These are phyloP conservation scores for Sialia sialis DNA, from an alignment of 2,113 vertebrate genomes.

Conservation along the genomic window DNA sequence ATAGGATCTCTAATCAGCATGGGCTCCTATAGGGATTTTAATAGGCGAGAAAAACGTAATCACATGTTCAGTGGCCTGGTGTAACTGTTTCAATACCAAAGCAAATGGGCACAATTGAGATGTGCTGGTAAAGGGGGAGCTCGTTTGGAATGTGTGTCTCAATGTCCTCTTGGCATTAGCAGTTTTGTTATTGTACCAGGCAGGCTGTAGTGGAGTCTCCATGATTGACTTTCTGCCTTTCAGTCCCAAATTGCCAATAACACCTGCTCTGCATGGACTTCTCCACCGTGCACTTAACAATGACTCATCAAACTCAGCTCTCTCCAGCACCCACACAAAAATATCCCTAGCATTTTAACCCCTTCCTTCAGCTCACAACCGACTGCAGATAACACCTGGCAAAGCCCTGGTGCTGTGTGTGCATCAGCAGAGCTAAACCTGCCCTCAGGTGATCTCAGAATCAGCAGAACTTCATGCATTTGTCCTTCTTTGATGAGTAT, in stretches of 20 bases:
- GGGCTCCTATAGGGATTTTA: background rate
- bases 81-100: conserved; percentile 24
- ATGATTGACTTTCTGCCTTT: background rate
- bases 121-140: background rate
- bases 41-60: background rate
- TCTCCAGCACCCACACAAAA: background rate
- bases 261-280: background rate
- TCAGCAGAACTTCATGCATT: background rate
- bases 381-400: background rate
- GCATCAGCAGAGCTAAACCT: background rate
- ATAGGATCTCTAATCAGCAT: background rate
- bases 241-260: background rate
- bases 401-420: background rate
- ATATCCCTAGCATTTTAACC: background rate
- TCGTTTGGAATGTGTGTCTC: background rate
- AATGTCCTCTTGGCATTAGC: background rate
- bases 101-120: conserved; percentile 1
- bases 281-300: background rate
- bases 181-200: background rate
- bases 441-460: background rate
- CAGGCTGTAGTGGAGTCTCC: background rate
- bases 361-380: background rate
- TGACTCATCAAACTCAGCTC: background rate
- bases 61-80: background rate
- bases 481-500: background rate